phyloP scores from a whole-genome alignment of 2,113 vertebrate genomes.

The Gymnogyps californianus region DNA sequence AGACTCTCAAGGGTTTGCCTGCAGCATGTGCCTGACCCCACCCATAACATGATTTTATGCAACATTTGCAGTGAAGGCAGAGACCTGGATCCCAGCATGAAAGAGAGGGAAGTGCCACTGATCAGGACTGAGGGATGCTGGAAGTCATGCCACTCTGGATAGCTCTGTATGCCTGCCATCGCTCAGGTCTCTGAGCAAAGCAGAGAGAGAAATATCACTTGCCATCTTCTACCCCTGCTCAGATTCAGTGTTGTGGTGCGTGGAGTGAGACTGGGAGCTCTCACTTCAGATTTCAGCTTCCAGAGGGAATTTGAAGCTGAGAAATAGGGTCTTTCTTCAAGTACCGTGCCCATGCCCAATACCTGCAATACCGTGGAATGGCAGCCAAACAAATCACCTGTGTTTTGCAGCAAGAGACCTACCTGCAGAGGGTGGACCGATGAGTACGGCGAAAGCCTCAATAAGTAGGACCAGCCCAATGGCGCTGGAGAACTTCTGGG shows the following conservation, averaged over 20 bases:
- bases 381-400: background rate
- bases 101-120: background rate
- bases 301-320: background rate
- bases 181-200: background rate
- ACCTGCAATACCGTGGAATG: background rate
- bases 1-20: background rate
- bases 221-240: background rate
- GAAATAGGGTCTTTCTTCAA: background rate
- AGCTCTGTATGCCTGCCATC: background rate
- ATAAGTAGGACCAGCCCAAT: conserved; percentile 78
- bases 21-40: background rate
- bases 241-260: background rate
- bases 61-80: background rate
- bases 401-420: background rate
- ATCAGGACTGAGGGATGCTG: background rate
- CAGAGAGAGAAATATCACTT: background rate
- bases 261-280: background rate
- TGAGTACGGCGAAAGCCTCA: conserved; percentile 77
- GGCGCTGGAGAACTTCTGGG: conserved; percentile 77
- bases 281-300: background rate
- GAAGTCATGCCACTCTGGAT: background rate
- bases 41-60: background rate
- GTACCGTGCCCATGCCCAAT: fast-evolving
- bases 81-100: background rate
- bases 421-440: conserved; percentile 80